Evolutionary conservation across 2,113 vertebrate species (phyloP).

Genomic region (Oceanites oceanicus): DNA sequence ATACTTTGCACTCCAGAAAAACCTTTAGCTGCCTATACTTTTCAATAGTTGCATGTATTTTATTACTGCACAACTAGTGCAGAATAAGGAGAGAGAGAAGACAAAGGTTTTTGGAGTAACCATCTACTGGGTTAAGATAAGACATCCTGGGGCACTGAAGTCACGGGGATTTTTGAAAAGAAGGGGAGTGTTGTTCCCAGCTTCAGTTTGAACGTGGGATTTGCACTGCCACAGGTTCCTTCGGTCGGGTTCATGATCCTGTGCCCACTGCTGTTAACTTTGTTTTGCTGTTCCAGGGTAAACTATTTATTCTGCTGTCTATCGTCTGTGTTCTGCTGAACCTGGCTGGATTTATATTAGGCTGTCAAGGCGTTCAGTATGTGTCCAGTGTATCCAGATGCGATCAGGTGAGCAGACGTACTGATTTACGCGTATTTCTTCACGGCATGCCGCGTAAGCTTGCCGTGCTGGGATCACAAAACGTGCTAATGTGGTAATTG

Average conservation of each 20-base stretch:
- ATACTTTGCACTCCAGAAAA: neutral
- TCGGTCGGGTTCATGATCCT: neutral
- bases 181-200: neutral
- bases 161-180: neutral
- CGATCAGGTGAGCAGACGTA: conserved; percentile 76
- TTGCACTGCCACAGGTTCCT: neutral
- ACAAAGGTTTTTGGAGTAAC: neutral
- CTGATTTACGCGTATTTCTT: neutral
- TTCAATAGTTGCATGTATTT: neutral
- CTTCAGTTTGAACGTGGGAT: neutral
- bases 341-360: conserved; percentile 83
- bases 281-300: conserved; percentile 76
- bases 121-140: neutral
- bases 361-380: conserved; percentile 84
- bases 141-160: neutral
- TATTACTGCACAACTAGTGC: neutral
- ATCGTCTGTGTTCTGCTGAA: conserved; percentile 85
- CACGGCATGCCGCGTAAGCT: neutral
- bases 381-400: conserved; percentile 83
- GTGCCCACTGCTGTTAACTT: neutral
- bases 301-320: conserved; percentile 84
- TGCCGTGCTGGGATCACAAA: neutral
- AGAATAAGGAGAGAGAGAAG: neutral
- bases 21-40: neutral
- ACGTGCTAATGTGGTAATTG: neutral